Percentiles rank a stretch among this genome's conserved stretches.
phyloP scores from a whole-genome alignment of 2,113 vertebrate species.

The Formicarius rufipectus region DNA sequence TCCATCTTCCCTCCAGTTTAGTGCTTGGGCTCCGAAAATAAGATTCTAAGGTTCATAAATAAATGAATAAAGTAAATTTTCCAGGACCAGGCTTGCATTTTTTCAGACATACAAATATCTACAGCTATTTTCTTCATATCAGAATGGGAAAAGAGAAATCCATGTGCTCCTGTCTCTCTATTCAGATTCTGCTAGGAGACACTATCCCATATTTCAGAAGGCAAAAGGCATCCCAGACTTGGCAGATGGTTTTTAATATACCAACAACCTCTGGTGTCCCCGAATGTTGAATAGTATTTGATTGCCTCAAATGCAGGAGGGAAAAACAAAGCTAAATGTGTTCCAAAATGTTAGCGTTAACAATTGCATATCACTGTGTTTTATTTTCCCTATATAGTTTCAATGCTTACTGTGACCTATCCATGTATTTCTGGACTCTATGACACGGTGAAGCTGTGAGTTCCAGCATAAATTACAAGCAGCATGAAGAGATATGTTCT shows the following conservation, averaged over 20 bases:
- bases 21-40: neutral
- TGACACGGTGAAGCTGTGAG: neutral
- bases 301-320: neutral
- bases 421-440: neutral
- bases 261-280: neutral
- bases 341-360: neutral
- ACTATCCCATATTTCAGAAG: neutral
- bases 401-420: neutral
- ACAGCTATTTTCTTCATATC: neutral
- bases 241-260: neutral
- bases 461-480: neutral
- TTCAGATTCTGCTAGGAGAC: neutral
- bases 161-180: neutral
- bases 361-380: neutral
- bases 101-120: neutral
- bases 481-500: neutral
- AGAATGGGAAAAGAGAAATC: neutral
- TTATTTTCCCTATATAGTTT: neutral
- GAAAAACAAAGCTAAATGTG: neutral
- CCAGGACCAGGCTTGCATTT: neutral
- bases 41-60: neutral
- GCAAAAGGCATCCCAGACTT: neutral
- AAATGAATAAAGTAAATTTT: neutral
- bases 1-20: neutral
- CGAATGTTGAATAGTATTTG: neutral